phyloP scores from a whole-genome alignment of 1,140 invertebrate genomes.

The Palaemon carinicauda region DNA sequence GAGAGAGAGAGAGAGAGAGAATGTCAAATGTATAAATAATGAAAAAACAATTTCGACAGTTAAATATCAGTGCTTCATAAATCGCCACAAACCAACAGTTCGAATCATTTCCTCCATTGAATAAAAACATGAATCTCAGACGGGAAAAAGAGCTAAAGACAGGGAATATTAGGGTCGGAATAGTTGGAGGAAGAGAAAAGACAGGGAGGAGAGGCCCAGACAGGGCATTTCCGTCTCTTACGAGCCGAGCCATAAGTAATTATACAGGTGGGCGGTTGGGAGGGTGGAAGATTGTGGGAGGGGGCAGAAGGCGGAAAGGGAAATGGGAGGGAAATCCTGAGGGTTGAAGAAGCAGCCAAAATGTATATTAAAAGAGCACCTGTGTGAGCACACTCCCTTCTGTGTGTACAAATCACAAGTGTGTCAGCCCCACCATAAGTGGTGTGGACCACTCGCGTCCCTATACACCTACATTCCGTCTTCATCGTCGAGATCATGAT shows the following conservation, averaged over 20 bases:
- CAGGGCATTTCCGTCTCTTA: neutral
- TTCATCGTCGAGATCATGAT: no score
- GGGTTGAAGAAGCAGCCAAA: neutral
- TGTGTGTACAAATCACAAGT: neutral
- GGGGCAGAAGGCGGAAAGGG: no score
- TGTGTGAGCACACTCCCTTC: no score
- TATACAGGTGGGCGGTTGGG: neutral
- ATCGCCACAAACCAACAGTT: no score
- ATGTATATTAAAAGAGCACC: neutral
- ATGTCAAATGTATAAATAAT: neutral
- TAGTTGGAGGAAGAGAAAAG: neutral
- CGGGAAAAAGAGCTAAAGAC: neutral
- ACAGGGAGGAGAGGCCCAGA: no score
- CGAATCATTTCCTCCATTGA: no score
- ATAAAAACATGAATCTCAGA: no score
- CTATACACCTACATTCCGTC: no score
- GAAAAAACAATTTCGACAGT: no score
- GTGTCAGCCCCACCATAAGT: neutral
- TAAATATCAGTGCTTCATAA: no score
- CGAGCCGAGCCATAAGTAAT: neutral
- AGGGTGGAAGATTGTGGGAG: neutral
- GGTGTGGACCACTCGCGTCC: no score
- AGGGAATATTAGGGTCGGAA: neutral
- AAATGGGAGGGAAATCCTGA: no score
- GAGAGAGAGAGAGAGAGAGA: neutral